Evolutionary conservation across 2,113 vertebrate genomes (phyloP), one percentile per base, ranked within the genome.

Genomic region (Cyanistes caeruleus): DNA sequence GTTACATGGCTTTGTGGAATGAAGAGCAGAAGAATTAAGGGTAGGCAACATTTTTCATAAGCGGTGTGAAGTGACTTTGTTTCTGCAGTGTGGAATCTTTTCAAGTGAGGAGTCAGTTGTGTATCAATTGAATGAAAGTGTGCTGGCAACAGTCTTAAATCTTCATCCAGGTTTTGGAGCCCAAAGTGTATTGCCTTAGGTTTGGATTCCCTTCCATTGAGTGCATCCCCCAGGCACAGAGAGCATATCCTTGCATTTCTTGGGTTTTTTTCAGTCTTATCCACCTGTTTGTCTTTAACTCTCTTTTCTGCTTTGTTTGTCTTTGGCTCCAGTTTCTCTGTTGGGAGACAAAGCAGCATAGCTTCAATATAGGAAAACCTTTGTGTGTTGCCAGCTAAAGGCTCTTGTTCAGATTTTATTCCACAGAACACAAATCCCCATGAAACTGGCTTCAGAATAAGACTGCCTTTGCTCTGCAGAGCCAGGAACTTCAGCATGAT

Each of bases 221-320:
- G 19, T 70, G 70, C 2, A 9, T 72, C 44, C 53, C 62, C 82
- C 20, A 33, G 79, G 72, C 67, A 81, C n/a, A 65, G 81, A 70
- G 43, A 81, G 31, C 59, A 22, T 63, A 78, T 79, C 37, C n/a
- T 87, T 85, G 37, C 22, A 56, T 84, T 82, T 76, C 53, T 30
- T 78, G 56, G 8, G 4, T 5, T 64, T 83, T 49, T 87, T 84
- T 86, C 48, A 1, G 53, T 64, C 41, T 94, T 79, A 73, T 13
- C 55, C 84, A 89, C 87, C 82, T 89, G 60, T 93, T 95, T 91
- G 87, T 83, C 68, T 90, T 92, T 87, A 89, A 62, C 30, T 1
- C 43, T 78, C 48, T 64, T 79, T 89, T 59, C 64, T 93, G 58
- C 62, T 89, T 93, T 92, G 52, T 84, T 87, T 11, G 4, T 78